Conservation (phyloP, 2,797 vertebrate species). For the Acanthurus lineatus region DNA sequence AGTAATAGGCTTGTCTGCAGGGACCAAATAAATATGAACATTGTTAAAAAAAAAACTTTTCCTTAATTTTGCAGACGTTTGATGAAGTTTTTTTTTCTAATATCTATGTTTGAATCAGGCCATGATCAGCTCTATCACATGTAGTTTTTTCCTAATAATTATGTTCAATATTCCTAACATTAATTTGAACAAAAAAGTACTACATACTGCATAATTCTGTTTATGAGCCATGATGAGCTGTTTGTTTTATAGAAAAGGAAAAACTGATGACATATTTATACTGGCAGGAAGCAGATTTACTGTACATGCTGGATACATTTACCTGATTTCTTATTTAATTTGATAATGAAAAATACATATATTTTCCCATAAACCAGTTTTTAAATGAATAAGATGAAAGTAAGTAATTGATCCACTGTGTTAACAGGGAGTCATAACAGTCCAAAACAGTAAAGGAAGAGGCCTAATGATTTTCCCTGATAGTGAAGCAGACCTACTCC, state of each 20-base stretch:
- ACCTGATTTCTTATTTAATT: not conserved
- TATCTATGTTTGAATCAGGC: not conserved
- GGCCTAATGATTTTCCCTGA: slow-evolving; percentile 54
- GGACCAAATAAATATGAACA: no score
- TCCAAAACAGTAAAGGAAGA: slow-evolving; percentile 35
- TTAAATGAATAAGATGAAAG: slow-evolving; percentile 1
- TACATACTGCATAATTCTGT: not conserved
- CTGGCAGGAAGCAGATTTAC: not conserved
- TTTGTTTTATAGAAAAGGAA: slow-evolving; percentile 2
- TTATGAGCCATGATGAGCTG: not conserved
- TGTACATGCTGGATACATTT: not conserved
- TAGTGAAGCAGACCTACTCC: slow-evolving; percentile 48
- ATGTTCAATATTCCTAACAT: not conserved
- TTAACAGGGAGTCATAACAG: slow-evolving; percentile 15
- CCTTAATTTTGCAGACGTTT: no score
- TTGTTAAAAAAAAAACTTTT: no score
- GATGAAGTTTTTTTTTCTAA: no score
- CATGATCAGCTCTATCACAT: slow-evolving; percentile 4
- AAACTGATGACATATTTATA: slow-evolving; percentile 5
- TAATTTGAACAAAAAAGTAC: slow-evolving; percentile 1
- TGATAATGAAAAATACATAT: slow-evolving; percentile 14
- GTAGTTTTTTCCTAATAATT: not conserved
- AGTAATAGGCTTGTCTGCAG: not conserved
- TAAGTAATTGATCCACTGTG: slow-evolving; percentile 33
- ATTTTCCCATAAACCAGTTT: not conserved